A percentile compares a stretch with the other conserved stretches of the same genome.
Evolutionary conservation across 2,888 invertebrate species (phyloP).

Genomic region (Drosophila engyochracea): DNA sequence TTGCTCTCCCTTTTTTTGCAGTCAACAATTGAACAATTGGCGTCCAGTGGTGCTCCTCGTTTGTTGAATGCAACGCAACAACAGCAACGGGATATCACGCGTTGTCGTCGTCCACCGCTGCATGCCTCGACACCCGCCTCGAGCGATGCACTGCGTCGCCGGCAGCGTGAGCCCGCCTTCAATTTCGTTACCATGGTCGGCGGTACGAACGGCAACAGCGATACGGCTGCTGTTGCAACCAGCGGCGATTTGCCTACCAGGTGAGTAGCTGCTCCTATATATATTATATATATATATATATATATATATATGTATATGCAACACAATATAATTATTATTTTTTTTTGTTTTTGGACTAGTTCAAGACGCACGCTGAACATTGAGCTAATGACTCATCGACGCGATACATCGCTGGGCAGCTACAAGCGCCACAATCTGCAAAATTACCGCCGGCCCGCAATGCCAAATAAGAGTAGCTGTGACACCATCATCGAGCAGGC

Average conservation of each 20-base stretch:
- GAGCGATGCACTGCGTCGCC: constrained; percentile 34
- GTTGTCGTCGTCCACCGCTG: constrained; percentile 55
- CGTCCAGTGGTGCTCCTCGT: constrained; percentile 36
- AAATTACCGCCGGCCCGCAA: constrained; percentile 27
- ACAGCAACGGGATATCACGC: not conserved
- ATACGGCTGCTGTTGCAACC: constrained; percentile 56
- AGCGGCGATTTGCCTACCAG: constrained; percentile 76
- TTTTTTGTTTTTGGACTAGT: constrained; percentile 46
- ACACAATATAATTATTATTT: not conserved
- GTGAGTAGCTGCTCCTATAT: constrained; percentile 22
- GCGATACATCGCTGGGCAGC: constrained; percentile 53
- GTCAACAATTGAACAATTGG: constrained; percentile 30
- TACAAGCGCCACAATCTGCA: constrained; percentile 73
- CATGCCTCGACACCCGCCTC: constrained; percentile 54
- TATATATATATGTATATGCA: not conserved
- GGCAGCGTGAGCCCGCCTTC: constrained; percentile 75
- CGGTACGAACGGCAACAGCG: constrained; percentile 15
- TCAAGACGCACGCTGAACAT: constrained; percentile 82
- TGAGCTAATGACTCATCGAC: constrained; percentile 62
- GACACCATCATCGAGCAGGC: constrained; percentile 58
- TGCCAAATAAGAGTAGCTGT: constrained; percentile 56
- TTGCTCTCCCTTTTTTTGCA: constrained; percentile 1
- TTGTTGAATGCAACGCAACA: constrained; percentile 26
- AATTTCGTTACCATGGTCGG: constrained; percentile 59
- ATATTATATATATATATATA: not conserved